These are phyloP conservation scores for Otocyon megalotis DNA, from an alignment of 2,113 vertebrate species.

Conservation along the genomic window DNA sequence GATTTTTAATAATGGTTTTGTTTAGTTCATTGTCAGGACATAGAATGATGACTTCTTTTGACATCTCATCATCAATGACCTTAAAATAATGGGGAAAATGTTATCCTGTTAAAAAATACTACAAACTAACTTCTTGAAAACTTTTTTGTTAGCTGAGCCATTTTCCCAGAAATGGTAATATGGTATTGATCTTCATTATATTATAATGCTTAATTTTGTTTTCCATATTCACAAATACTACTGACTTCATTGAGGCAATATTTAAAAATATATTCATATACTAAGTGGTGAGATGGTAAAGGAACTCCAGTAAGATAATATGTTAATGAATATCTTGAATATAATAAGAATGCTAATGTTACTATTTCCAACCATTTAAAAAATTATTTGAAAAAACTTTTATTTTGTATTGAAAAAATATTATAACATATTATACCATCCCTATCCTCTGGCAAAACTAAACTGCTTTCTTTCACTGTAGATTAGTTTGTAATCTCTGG, in stretches of 20 bases:
- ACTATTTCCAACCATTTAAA: not conserved
- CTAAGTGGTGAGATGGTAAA: not conserved
- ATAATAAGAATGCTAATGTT: not conserved
- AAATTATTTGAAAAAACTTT: not conserved
- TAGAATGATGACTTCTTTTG: not conserved
- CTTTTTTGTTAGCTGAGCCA: not conserved
- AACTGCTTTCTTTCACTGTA: not conserved
- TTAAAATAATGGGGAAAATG: not conserved
- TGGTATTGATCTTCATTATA: constrained; percentile 31
- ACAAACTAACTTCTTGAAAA: constrained; percentile 31
- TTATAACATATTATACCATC: not conserved
- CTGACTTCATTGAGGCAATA: not conserved
- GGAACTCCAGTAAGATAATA: not conserved
- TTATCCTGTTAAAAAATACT: not conserved
- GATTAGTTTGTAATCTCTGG: not conserved
- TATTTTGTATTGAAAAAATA: not conserved
- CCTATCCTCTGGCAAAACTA: not conserved
- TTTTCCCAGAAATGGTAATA: constrained; percentile 64
- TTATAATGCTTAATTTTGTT: constrained; percentile 21
- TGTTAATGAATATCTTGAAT: not conserved
- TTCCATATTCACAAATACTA: constrained; percentile 20
- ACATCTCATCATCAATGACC: not conserved
- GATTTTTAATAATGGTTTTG: not conserved
- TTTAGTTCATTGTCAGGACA: not conserved
- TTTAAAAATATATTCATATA: not conserved